These are phyloP conservation scores for Ctenodactylus gundi DNA, from an alignment of 2,113 vertebrate genomes.

Conservation along the genomic window DNA sequence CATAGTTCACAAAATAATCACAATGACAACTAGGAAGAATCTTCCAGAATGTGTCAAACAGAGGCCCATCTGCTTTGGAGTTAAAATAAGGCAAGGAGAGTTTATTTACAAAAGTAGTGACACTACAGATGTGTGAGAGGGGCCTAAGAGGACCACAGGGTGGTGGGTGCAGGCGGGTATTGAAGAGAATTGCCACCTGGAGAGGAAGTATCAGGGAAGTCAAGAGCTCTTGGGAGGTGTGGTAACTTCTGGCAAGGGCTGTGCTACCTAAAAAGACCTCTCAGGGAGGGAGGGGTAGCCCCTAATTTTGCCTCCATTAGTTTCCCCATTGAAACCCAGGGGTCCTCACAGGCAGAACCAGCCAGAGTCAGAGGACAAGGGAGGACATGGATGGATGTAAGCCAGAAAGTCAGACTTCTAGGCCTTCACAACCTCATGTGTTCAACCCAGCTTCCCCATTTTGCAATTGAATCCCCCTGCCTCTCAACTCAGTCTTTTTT, in stretches of 20 bases:
- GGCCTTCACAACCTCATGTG: not conserved
- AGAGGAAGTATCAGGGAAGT: not conserved
- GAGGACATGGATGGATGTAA: not conserved
- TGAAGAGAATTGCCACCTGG: not conserved
- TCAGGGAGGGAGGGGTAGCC: not conserved
- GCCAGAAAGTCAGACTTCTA: not conserved
- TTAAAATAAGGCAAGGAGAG: not conserved
- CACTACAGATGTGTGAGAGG: rapidly evolving
- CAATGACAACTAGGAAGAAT: not conserved
- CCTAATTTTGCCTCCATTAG: not conserved
- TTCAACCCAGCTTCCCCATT: not conserved
- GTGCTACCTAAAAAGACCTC: not conserved
- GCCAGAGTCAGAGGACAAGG: not conserved
- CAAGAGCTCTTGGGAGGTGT: not conserved
- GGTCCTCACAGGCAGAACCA: not conserved
- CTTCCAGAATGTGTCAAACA: not conserved
- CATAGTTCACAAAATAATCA: not conserved
- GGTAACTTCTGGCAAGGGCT: not conserved
- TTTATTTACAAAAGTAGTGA: not conserved
- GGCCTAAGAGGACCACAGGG: not conserved
- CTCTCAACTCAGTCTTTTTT: not conserved
- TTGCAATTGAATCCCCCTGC: not conserved
- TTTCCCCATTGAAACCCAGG: not conserved
- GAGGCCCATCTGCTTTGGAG: not conserved
- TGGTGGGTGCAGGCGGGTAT: rapidly evolving